A percentile compares a stretch with the other conserved stretches of the same genome.
phyloP scores from a whole-genome alignment of 2,113 vertebrate genomes.

The Morphnarchus princeps region DNA sequence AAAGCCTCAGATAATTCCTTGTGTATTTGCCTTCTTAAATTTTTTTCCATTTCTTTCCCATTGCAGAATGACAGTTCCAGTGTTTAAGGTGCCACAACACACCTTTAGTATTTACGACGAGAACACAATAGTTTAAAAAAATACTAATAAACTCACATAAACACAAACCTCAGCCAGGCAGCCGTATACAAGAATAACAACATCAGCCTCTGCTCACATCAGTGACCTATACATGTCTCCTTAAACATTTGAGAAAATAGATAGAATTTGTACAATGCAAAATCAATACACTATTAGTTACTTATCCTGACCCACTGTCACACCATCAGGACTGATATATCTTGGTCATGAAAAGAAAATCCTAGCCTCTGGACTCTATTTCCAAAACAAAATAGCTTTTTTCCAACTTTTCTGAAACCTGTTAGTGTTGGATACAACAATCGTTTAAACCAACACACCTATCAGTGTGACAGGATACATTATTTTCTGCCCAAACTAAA shows the following conservation, averaged over 20 bases:
- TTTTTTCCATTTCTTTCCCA: background rate
- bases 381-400: background rate
- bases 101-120: background rate
- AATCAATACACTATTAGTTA: slow-evolving; percentile 53
- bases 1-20: background rate
- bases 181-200: background rate
- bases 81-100: background rate
- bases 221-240: background rate
- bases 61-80: background rate
- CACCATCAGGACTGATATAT: slow-evolving; percentile 4
- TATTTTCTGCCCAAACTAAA: background rate
- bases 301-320: slow-evolving; percentile 6
- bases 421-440: background rate
- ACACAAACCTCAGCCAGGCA: background rate
- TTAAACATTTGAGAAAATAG: slow-evolving; percentile 33
- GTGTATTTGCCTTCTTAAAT: background rate
- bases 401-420: background rate
- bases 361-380: background rate
- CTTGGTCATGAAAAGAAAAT: background rate
- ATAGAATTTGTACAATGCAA: slow-evolving; percentile 25
- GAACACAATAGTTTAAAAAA: background rate
- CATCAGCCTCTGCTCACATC: background rate
- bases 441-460: background rate
- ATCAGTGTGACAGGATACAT: background rate
- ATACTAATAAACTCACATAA: background rate